phyloP scores from a whole-genome alignment of 2,888 invertebrate genomes.

The Fragum fragum region DNA sequence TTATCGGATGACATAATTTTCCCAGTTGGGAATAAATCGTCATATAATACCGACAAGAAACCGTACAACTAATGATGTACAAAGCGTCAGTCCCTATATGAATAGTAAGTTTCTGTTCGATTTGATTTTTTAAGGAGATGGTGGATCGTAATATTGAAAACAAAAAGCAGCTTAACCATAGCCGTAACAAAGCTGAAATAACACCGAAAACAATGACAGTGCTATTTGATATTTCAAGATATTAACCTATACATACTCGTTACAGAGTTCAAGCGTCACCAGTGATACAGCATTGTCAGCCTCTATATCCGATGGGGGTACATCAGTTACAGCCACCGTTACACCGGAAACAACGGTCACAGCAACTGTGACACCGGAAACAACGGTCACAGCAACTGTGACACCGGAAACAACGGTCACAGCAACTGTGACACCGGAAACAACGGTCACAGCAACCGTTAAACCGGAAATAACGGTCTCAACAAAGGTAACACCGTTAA shows the following conservation, averaged over 20 bases:
- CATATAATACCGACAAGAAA: too few relatives aligned
- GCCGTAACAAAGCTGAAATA: too few relatives aligned
- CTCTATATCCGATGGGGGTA: background rate
- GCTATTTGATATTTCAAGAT: too few relatives aligned
- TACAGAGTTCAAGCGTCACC: background rate
- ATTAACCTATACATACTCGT: background rate
- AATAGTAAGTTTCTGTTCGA: too few relatives aligned
- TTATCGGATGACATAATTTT: too few relatives aligned
- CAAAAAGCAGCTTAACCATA: too few relatives aligned
- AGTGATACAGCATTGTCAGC: background rate
- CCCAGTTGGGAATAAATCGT: too few relatives aligned
- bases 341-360: background rate
- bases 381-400: background rate
- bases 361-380: background rate
- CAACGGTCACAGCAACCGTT: background rate
- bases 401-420: background rate
- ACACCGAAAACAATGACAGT: too few relatives aligned
- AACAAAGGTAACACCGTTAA: background rate
- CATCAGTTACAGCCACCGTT: background rate
- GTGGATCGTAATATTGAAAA: too few relatives aligned
- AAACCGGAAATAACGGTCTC: background rate
- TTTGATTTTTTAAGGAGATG: too few relatives aligned
- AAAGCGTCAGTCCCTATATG: too few relatives aligned
- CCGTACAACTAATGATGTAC: too few relatives aligned
- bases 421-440: background rate